Percentiles rank a stretch among this genome's conserved stretches.
These are phyloP conservation scores for Speoplatyrhinus poulsoni DNA, from an alignment of 2,113 vertebrate genomes.

Conservation along the genomic window DNA sequence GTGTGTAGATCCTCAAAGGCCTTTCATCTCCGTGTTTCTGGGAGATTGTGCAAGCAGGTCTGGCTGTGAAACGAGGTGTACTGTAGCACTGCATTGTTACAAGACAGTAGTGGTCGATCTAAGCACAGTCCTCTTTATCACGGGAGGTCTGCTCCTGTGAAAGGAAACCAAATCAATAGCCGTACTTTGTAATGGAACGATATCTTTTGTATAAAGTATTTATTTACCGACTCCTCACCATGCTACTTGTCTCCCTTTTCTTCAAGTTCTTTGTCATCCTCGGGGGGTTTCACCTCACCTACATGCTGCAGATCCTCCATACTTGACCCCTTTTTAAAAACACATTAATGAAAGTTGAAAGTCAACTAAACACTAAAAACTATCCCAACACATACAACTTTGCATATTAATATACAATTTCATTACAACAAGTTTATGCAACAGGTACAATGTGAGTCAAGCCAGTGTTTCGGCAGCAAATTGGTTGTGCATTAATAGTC, in stretches of 20 bases:
- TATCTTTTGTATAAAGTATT: background rate
- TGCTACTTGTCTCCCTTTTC: constrained; percentile 41
- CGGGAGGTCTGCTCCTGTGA: constrained; percentile 46
- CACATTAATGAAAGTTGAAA: background rate
- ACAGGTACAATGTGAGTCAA: too few relatives aligned
- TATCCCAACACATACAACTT: too few relatives aligned
- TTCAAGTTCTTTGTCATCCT: constrained; percentile 39
- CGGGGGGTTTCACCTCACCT: constrained; percentile 41
- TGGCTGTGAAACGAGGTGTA: constrained; percentile 24
- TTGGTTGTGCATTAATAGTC: too few relatives aligned
- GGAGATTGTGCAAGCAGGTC: constrained; percentile 24
- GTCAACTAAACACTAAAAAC: too few relatives aligned
- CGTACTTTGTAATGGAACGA: background rate
- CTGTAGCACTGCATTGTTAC: constrained; percentile 18
- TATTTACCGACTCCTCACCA: constrained; percentile 27
- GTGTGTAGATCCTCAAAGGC: constrained; percentile 41
- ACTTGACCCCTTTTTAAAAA: constrained; percentile 49
- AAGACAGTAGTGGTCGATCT: constrained; percentile 47
- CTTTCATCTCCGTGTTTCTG: constrained; percentile 26
- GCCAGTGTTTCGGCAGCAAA: too few relatives aligned
- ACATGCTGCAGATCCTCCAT: constrained; percentile 53
- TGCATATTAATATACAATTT: too few relatives aligned
- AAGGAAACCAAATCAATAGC: constrained; percentile 7
- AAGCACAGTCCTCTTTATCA: constrained; percentile 43
- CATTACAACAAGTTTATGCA: too few relatives aligned